Base-by-base conservation (phyloP, 2,888 invertebrate genomes). In the Ectemnius cavifrons region DNA sequence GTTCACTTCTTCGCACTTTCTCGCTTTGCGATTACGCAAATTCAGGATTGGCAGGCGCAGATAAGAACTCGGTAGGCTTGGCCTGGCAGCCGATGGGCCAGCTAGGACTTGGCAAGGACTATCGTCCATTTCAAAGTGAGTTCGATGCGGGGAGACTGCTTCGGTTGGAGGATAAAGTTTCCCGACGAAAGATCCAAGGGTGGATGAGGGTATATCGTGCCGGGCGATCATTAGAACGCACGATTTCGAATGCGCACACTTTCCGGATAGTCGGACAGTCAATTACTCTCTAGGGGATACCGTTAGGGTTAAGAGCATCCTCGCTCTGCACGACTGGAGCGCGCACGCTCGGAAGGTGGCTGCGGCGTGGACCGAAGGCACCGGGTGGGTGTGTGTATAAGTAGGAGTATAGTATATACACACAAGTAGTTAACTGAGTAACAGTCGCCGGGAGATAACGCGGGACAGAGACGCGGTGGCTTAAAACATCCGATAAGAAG, bases 401-500 rank as follows among this genome's bases (percentile, higher is more conserved):
- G 52, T 52, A 52, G 52, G n/a, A 52, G 52, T 11, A 4, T 14
- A 13, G 52, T 52, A 52, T 52, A 52, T 52, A 52, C n/a, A 14
- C 52, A 74, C 67, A 75, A 80, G 65, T 74, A 61, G 64, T 66
- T 71, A 71, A 78, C 66, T 72, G 71, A 73, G 79, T 69, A 73
- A 64, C 69, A 76, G 68, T 73, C 67, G 73, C 71, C 58, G 47
- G 14, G 47, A 76, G 79, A 81, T 82, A 82, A 70, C 73, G 13
- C 37, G 67, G 70, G 58, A 67, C 58, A 75, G 67, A 74, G 71
- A 67, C 74, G 71, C 61, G 74, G 78, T 71, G 70, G 70, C 77
- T 79, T 79, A 80, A 84, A 83, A 81, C 75, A 80, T 80, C 79
- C 82, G 86, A 86, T 85, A 86, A 86, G 81, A 81, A 82, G 81